Conservation (phyloP, 2,113 vertebrate species). For the Aspiorhynchus laticeps region DNA sequence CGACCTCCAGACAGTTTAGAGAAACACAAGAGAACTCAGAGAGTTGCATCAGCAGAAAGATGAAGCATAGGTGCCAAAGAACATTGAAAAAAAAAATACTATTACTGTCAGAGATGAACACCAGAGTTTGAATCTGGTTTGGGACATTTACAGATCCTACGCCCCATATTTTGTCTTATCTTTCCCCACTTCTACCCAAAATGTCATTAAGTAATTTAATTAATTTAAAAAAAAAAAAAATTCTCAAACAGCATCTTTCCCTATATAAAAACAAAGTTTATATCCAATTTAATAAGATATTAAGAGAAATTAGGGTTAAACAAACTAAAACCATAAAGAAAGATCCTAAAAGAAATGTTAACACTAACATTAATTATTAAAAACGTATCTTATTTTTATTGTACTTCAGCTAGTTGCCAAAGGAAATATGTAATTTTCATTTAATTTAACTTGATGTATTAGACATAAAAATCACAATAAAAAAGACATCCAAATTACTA, state of each 20-base stretch:
- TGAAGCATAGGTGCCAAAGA: neutral
- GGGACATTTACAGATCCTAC: neutral
- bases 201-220: too few species aligned
- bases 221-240: neutral
- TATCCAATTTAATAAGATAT: neutral
- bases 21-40: neutral
- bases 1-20: neutral
- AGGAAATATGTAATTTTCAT: too few species aligned
- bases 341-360: too few species aligned
- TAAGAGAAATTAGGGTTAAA: too few species aligned
- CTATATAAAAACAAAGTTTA: neutral
- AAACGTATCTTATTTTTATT: too few species aligned
- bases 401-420: too few species aligned
- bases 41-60: constrained; percentile 24
- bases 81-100: neutral
- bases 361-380: too few species aligned
- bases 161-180: neutral
- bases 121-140: neutral
- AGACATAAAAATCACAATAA: too few species aligned
- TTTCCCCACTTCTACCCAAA: neutral
- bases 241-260: neutral
- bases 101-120: neutral
- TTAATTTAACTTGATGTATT: too few species aligned
- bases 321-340: too few species aligned
- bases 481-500: too few species aligned